These are phyloP conservation scores for Eretmochelys imbricata DNA, from an alignment of 2,113 vertebrate species.

Conservation along the genomic window DNA sequence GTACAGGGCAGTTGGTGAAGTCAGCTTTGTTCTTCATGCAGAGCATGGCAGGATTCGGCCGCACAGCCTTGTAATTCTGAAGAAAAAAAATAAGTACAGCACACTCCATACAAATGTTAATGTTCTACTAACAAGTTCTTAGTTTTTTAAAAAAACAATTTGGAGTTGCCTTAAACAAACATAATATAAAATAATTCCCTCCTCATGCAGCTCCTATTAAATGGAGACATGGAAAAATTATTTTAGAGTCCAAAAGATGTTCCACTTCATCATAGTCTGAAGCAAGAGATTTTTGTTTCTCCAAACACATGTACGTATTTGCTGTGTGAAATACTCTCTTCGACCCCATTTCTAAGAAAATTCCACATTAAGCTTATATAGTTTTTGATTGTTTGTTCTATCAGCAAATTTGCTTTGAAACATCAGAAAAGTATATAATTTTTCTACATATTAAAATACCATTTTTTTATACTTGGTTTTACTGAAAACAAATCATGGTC, in stretches of 20 bases:
- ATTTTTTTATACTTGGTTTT: background rate
- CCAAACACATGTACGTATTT: background rate
- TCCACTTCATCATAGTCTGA: background rate
- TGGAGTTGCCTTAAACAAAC: background rate
- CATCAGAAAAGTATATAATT: background rate
- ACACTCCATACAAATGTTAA: slow-evolving; percentile 19
- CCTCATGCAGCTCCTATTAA: background rate
- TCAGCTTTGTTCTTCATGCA: slow-evolving; percentile 64
- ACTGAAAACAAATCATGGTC: background rate
- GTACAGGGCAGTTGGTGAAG: slow-evolving; percentile 47
- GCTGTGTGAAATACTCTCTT: background rate
- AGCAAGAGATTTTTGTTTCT: background rate
- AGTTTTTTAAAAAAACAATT: background rate
- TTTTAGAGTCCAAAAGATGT: background rate
- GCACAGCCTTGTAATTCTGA: slow-evolving; percentile 53
- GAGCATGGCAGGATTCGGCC: slow-evolving; percentile 56
- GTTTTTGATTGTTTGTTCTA: background rate
- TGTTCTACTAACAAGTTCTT: slow-evolving; percentile 7
- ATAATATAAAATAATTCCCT: background rate
- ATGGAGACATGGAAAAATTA: background rate
- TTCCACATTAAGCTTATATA: accelerated
- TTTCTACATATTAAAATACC: background rate
- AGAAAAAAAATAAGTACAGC: slow-evolving; percentile 44
- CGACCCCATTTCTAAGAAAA: background rate
- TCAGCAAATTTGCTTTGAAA: background rate